Conservation (phyloP, 2,113 vertebrate genomes). For the Plecotus auritus region DNA sequence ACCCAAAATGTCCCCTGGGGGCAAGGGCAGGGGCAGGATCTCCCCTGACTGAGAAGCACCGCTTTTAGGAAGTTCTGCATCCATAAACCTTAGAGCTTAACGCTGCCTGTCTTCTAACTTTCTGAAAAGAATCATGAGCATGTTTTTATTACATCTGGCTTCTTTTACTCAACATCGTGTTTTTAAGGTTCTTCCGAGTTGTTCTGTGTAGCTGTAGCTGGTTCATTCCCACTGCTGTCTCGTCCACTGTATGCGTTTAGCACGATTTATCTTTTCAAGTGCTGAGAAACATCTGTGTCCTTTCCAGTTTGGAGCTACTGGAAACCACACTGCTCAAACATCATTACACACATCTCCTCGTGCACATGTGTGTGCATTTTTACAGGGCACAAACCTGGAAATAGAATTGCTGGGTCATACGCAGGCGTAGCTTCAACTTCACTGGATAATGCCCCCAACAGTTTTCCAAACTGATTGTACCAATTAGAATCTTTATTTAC, state of each 20-base stretch:
- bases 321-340: neutral
- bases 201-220: neutral
- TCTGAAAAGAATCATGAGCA: neutral
- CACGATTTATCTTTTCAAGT: neutral
- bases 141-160: neutral
- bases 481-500: conserved; percentile 69
- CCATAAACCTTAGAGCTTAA: neutral
- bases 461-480: conserved; percentile 56
- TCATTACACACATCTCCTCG: neutral
- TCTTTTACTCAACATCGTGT: neutral
- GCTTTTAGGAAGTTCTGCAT: too few species aligned
- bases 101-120: neutral
- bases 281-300: neutral
- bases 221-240: neutral
- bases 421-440: conserved; percentile 16
- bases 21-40: neutral
- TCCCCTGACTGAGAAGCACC: too few species aligned
- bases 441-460: neutral
- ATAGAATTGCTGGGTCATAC: neutral
- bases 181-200: neutral
- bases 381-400: neutral
- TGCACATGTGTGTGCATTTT: neutral
- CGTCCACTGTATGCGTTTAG: neutral
- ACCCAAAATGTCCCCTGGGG: neutral
- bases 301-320: neutral